These are phyloP conservation scores for Cheirogaleus medius DNA, from an alignment of 2,113 vertebrate genomes.

Conservation along the genomic window DNA sequence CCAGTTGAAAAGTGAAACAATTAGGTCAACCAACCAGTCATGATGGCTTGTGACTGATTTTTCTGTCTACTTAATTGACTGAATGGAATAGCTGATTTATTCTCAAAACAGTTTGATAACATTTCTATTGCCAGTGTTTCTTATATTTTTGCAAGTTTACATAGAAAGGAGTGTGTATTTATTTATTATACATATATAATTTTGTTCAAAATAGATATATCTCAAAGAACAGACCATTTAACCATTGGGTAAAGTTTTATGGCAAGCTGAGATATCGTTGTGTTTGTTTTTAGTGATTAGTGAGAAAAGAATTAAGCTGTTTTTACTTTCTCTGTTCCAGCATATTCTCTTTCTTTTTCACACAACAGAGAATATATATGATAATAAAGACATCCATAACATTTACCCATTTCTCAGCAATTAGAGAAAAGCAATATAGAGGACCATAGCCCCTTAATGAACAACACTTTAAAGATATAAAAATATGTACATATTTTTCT, in stretches of 20 bases:
- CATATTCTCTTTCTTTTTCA: background rate
- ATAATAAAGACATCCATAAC: background rate
- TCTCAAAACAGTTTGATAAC: background rate
- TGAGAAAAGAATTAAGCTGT: background rate
- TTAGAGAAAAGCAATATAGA: background rate
- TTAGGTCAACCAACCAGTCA: background rate
- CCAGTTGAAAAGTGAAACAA: slow-evolving; percentile 17
- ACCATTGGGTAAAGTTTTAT: background rate
- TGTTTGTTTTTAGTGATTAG: background rate
- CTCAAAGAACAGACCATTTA: background rate
- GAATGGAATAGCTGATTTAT: background rate
- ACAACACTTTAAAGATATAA: background rate
- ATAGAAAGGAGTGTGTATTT: background rate
- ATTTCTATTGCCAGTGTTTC: background rate
- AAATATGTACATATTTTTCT: background rate
- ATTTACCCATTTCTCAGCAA: background rate
- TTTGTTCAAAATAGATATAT: background rate
- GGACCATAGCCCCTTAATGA: background rate
- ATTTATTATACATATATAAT: background rate
- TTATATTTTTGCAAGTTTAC: background rate
- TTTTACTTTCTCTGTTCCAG: background rate
- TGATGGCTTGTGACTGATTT: background rate
- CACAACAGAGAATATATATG: background rate
- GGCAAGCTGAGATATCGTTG: background rate
- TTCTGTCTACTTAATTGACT: background rate